phyloP scores from a whole-genome alignment of 2,113 vertebrate species.

The Xiphias gladius region DNA sequence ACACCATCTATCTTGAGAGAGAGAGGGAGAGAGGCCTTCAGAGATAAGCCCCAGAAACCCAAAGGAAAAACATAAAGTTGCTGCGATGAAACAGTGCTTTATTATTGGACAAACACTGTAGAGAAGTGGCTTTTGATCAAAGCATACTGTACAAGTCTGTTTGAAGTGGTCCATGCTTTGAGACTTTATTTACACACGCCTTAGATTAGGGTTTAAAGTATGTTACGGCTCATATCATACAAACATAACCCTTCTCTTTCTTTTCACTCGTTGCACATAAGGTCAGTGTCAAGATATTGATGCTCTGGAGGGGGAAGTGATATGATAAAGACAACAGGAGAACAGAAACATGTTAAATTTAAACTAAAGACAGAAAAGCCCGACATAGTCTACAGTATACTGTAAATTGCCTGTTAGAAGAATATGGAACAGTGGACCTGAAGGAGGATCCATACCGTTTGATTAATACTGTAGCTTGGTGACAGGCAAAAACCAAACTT shows the following conservation, averaged over 20 bases:
- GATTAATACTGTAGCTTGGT: conserved; percentile 24
- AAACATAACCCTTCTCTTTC: conserved; percentile 34
- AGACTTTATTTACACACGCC: conserved; percentile 50
- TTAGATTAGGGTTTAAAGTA: conserved; percentile 42
- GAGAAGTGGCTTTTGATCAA: conserved; percentile 39
- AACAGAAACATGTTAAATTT: neutral
- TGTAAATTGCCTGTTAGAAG: neutral
- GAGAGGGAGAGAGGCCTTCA: conserved; percentile 22
- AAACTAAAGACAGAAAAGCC: neutral
- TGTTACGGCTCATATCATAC: conserved; percentile 43
- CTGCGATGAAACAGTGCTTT: conserved; percentile 20
- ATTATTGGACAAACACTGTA: conserved; percentile 33
- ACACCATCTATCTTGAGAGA: conserved; percentile 42
- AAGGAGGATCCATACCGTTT: conserved; percentile 5
- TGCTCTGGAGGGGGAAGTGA: neutral
- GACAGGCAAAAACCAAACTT: conserved; percentile 24
- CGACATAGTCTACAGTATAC: neutral
- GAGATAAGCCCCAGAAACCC: conserved; percentile 32
- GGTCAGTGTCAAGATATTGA: conserved; percentile 43
- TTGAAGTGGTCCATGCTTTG: conserved; percentile 48
- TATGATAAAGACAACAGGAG: conserved; percentile 10
- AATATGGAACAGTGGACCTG: neutral
- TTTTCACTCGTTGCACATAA: conserved; percentile 30
- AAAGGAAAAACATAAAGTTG: conserved; percentile 22
- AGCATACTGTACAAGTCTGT: conserved; percentile 31